phyloP scores from a whole-genome alignment of 2,888 invertebrate species.

The Unio pictorum region DNA sequence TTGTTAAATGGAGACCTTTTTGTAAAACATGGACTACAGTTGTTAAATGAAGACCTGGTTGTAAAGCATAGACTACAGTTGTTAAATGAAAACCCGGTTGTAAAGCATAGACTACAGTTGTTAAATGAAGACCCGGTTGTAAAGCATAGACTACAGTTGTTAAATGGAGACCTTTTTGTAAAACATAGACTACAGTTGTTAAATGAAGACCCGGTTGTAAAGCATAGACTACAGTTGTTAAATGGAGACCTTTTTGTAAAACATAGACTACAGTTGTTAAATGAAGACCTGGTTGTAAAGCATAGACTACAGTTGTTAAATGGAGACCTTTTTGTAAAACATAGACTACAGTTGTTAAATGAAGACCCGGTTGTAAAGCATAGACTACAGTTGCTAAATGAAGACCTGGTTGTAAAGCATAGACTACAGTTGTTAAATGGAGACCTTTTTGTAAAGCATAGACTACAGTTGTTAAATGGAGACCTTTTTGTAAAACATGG shows the following conservation, averaged over 20 bases:
- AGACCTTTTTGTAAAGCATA: neutral
- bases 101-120: neutral
- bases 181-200: neutral
- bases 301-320: neutral
- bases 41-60: too few relatives aligned
- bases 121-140: neutral
- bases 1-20: too few relatives aligned
- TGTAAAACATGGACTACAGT: neutral
- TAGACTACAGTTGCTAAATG: too few relatives aligned
- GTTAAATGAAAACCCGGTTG: neutral
- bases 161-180: neutral
- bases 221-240: neutral
- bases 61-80: neutral
- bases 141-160: neutral
- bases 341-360: too few relatives aligned
- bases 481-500: neutral
- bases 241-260: neutral
- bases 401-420: neutral
- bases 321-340: neutral
- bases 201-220: neutral
- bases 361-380: neutral
- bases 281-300: neutral
- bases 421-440: too few relatives aligned
- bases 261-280: neutral
- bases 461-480: too few relatives aligned